Percentiles rank a stretch among this genome's conserved stretches.
Evolutionary conservation across 2,888 invertebrate species (phyloP).

Genomic region (Chloroclystis v-ata): DNA sequence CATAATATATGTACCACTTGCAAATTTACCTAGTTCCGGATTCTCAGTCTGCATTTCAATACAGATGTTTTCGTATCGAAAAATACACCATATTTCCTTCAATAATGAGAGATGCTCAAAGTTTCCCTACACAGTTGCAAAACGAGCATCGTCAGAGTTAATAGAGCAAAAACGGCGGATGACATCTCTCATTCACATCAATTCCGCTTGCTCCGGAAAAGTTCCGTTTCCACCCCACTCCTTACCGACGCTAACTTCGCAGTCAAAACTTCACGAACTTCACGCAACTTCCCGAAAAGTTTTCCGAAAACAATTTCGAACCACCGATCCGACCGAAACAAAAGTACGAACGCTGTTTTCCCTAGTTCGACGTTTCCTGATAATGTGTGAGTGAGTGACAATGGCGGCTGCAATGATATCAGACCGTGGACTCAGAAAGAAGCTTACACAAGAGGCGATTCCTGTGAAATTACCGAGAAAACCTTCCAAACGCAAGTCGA

Average conservation of each 20-base stretch:
- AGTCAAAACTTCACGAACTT: slow-evolving; percentile 56
- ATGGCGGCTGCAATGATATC: slow-evolving; percentile 80
- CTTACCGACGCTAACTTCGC: slow-evolving; percentile 59
- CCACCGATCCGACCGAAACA: slow-evolving; percentile 9
- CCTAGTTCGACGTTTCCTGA: slow-evolving; percentile 7
- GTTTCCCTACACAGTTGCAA: slow-evolving; percentile 7
- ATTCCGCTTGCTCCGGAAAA: slow-evolving; percentile 44
- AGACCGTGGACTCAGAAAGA: slow-evolving; percentile 73
- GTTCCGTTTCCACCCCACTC: slow-evolving; percentile 48
- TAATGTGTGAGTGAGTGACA: slow-evolving; percentile 28
- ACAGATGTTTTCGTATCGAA: too few relatives aligned
- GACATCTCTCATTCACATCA: slow-evolving; percentile 26
- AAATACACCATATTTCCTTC: too few relatives aligned
- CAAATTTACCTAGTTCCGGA: too few relatives aligned
- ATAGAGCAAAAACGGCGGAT: slow-evolving; percentile 21
- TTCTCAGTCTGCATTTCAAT: too few relatives aligned
- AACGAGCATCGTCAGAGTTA: slow-evolving; percentile 22
- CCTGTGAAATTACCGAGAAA: slow-evolving; percentile 69
- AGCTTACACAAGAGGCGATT: slow-evolving; percentile 69
- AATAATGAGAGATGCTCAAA: background rate
- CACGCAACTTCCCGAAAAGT: slow-evolving; percentile 18
- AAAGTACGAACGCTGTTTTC: slow-evolving; percentile 15
- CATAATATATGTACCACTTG: too few relatives aligned
- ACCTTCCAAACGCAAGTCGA: slow-evolving; percentile 72
- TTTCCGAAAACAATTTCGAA: slow-evolving; percentile 20